These are phyloP conservation scores for Phrynosoma blainvillii DNA, from an alignment of 2,113 vertebrate genomes.

Conservation along the genomic window DNA sequence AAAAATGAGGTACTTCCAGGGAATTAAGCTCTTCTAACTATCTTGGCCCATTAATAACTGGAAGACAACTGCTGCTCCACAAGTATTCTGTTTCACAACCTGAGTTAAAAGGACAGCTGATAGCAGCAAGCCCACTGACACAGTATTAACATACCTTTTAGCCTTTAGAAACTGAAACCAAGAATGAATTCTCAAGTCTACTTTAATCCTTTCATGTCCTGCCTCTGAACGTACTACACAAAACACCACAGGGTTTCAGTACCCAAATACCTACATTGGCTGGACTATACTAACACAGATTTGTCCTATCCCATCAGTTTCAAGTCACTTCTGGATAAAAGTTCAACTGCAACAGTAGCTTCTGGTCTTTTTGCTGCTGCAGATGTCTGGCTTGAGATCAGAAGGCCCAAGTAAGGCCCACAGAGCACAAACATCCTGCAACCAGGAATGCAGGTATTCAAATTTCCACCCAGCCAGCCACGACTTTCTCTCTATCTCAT, in stretches of 20 bases:
- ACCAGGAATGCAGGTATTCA: background rate
- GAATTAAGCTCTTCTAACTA: fast-evolving
- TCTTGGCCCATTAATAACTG: background rate
- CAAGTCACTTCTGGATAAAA: background rate
- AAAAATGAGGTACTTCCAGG: background rate
- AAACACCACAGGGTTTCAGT: fast-evolving
- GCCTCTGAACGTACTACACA: background rate
- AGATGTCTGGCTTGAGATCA: background rate
- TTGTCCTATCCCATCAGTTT: fast-evolving
- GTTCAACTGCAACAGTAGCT: fast-evolving
- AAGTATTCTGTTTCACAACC: slow-evolving; percentile 24
- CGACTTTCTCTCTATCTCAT: background rate
- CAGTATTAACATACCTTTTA: background rate
- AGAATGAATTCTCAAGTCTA: background rate
- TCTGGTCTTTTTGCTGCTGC: fast-evolving
- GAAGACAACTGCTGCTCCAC: background rate
- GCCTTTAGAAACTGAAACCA: slow-evolving; percentile 5
- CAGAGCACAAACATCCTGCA: background rate
- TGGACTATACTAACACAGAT: background rate
- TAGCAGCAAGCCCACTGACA: background rate
- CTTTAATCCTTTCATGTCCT: background rate
- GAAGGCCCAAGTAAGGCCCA: fast-evolving
- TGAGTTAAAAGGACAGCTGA: slow-evolving; percentile 7
- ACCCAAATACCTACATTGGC: fast-evolving
- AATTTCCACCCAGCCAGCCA: background rate